These are phyloP conservation scores for Drosophila subsilvestris DNA, from an alignment of 2,888 invertebrate genomes.

Conservation along the genomic window DNA sequence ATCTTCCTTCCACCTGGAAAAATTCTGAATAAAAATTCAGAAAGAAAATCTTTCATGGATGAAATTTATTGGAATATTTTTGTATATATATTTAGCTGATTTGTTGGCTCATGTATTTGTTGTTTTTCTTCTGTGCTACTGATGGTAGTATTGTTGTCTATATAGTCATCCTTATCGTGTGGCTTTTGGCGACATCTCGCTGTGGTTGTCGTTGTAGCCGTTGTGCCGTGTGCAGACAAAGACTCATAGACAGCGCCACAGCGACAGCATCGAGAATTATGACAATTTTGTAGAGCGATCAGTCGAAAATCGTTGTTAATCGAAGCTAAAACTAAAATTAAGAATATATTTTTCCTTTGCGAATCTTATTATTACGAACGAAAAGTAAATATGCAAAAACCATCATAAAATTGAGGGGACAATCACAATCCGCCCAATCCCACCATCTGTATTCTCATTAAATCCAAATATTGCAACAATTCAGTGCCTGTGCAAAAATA, in stretches of 20 bases:
- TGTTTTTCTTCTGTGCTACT: constrained; percentile 11
- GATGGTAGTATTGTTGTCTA: constrained; percentile 16
- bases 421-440: neutral
- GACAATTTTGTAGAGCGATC: constrained; percentile 70
- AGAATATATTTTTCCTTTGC: constrained; percentile 57
- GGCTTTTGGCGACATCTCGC: constrained; percentile 49
- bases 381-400: constrained; percentile 68
- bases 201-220: constrained; percentile 18
- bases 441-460: neutral
- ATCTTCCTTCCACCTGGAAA: constrained; percentile 47
- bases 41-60: constrained; percentile 4
- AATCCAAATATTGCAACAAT: constrained; percentile 12
- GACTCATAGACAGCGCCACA: constrained; percentile 49
- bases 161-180: constrained; percentile 71
- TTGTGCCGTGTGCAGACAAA: constrained; percentile 75
- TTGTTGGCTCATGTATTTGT: constrained; percentile 44
- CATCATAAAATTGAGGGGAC: neutral
- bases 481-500: constrained; percentile 48
- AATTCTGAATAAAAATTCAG: constrained; percentile 9
- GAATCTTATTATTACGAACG: constrained; percentile 76
- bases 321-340: constrained; percentile 78
- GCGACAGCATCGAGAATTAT: constrained; percentile 47
- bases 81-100: constrained; percentile 24
- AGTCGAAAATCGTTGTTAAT: constrained; percentile 80
- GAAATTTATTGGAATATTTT: constrained; percentile 30